phyloP scores from a whole-genome alignment of 2,113 vertebrate genomes.

The Takifugu flavidus region DNA sequence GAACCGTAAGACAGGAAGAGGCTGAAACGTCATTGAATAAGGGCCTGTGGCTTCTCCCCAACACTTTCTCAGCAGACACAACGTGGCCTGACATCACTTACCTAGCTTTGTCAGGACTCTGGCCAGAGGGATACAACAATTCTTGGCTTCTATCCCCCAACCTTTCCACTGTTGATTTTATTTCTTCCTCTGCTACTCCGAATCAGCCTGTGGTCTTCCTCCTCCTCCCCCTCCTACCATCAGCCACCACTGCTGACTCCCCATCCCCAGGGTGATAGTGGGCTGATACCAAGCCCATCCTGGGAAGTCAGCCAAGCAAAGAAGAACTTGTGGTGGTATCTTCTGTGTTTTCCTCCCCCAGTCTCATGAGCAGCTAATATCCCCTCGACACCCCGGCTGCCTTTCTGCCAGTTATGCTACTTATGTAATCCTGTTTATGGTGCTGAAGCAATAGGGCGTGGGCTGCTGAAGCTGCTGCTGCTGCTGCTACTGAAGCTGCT shows the following conservation, averaged over 20 bases:
- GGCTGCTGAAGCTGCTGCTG: conserved; percentile 21
- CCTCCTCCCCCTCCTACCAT: conserved; percentile 20
- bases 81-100: conserved; percentile 64
- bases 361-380: conserved; percentile 53
- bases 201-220: conserved; percentile 38
- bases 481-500: too few species aligned
- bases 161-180: conserved; percentile 39
- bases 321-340: conserved; percentile 47
- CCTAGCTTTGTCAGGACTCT: conserved; percentile 46
- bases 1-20: conserved; percentile 31
- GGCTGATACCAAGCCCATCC: conserved; percentile 49
- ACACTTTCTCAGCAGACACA: conserved; percentile 56
- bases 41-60: conserved; percentile 31
- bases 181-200: conserved; percentile 16
- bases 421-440: conserved; percentile 60
- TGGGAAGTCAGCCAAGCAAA: conserved; percentile 53
- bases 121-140: conserved; percentile 45
- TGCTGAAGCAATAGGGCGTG: conserved; percentile 51
- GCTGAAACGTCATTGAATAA: conserved; percentile 36
- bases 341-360: conserved; percentile 54
- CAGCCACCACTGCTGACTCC: conserved; percentile 29
- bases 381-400: conserved; percentile 41
- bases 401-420: conserved; percentile 44
- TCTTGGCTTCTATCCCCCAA: conserved; percentile 32
- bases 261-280: conserved; percentile 47